Base-by-base conservation (phyloP, 2,888 invertebrate species). In the Allacma fusca region DNA sequence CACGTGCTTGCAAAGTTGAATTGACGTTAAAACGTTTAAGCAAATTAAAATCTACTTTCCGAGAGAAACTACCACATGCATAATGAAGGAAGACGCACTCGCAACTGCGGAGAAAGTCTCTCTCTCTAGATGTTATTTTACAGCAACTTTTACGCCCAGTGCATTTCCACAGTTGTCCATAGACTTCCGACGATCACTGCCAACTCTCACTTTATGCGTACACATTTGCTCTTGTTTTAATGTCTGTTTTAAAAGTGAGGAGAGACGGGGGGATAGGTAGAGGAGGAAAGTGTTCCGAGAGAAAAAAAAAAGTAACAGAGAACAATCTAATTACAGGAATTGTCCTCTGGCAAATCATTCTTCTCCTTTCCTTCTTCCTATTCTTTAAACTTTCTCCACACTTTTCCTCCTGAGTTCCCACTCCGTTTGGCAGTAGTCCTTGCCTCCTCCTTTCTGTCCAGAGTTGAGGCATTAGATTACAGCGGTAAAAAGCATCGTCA, bases 281-380 rank as follows among this genome's bases (percentile, higher is more conserved):
- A 62, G 62, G 57, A 57, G n/a, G 24, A 62, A 62, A 62, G 23
- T 24, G 24, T 62, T 21, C 24, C 2, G 62, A 19, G 23, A 21
- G 62, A 19, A 7, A 21, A 26, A 24, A 62, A 62, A 26, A 62
- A 21, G 62, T 19, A 62, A 62, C 62, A 19, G 59, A 77, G 65
- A 4, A 50, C 44, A 34, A 68, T 75, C 68, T 75, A 57, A 67
- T 75, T 57, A 75, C 28, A 59, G 23, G 62, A 12, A 69, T 34
- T 68, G 34, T 68, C 29, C 59, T 68, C 57, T 69, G 76, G 50
- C 67, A 68, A 71, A 71, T 71, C 71, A 50, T 71, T 71, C 28
- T 26, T 57, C 71, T 71, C 44, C 21, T 26, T 71, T 59, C 28
- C 26, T 29, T 29, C 29, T 16, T 67, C 29, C 34, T 43, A n/a